Evolutionary conservation across 2,888 invertebrate species (phyloP).

Genomic region (Troides oblongomaculatus): DNA sequence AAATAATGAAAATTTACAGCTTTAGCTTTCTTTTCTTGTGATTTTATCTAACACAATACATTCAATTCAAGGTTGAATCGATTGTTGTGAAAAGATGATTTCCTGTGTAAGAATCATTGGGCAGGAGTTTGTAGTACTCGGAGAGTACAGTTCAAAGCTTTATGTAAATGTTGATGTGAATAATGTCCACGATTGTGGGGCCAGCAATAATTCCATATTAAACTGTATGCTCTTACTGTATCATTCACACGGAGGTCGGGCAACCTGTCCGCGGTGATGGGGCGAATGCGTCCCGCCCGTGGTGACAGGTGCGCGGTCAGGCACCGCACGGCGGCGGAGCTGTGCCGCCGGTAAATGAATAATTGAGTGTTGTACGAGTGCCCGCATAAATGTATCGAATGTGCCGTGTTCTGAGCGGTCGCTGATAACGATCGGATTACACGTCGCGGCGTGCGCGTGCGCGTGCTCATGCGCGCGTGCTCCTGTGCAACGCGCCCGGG

Average conservation of each 20-base stretch:
- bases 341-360: constrained; percentile 18
- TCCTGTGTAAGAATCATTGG: too few relatives aligned
- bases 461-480: too few relatives aligned
- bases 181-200: background rate
- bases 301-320: too few relatives aligned
- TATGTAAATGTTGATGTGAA: constrained; percentile 12
- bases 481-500: constrained; percentile 34
- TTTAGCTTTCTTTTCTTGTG: too few relatives aligned
- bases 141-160: background rate
- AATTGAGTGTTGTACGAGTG: constrained; percentile 29
- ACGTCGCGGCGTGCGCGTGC: constrained; percentile 53
- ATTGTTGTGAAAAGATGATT: too few relatives aligned
- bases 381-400: constrained; percentile 32
- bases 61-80: too few relatives aligned
- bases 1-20: too few relatives aligned
- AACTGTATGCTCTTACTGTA: constrained; percentile 11
- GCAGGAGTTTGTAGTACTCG: background rate
- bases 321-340: background rate
- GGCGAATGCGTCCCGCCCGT: background rate
- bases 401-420: constrained; percentile 31
- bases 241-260: constrained; percentile 1
- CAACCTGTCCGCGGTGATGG: constrained; percentile 12
- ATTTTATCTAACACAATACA: too few relatives aligned
- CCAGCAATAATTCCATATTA: constrained; percentile 5
- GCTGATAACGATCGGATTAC: constrained; percentile 43